Base-by-base conservation (phyloP, 2,888 invertebrate genomes). In the Drosophila anomalata region DNA sequence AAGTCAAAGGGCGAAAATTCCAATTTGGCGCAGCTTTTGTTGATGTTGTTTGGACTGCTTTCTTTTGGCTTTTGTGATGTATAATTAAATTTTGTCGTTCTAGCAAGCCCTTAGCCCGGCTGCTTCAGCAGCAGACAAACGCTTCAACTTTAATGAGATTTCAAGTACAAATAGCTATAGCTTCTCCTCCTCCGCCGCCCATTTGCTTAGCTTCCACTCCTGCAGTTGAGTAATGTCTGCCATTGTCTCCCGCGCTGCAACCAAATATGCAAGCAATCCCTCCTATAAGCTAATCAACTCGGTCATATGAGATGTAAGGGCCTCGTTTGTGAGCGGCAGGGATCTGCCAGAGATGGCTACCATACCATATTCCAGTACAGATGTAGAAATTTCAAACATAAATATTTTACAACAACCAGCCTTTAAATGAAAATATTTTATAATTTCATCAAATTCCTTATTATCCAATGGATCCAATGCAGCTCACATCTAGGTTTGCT, bases 101-200 rank as follows among this genome's bases (percentile, higher is more conserved):
- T 84, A 85, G 62, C 87, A 79, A 44, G 41, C 26, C 41, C 17
- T 12, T 20, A 20, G 50, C 20, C 14, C 24, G 12, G 17, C 14
- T 58, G 29, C 42, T 60, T 33, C 20, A 60, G 31, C 59, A 62
- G 78, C 87, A 76, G 78, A 54, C 81, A 84, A 82, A 71, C 81
- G 71, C 85, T 82, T 82, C 67, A 82, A 86, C 74, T 86, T 86
- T 86, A 84, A 88, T 86, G 79, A 84, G 83, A 84, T 84, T 88
- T 88, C 83, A 77, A 88, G 83, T 77, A 75, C 77, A 77, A 84
- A 86, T 87, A 82, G 73, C 75, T 69, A 68, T 42, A 31, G 58
- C 63, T 29, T 33, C 39, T 48, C 24, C 42, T 26, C 26, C 36
- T 31, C 22, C 39, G 36, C 39, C 33, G 24, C 31, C 11, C 26